Evolutionary conservation across 2,797 vertebrate species (phyloP).

Genomic region (Pristis pectinata): DNA sequence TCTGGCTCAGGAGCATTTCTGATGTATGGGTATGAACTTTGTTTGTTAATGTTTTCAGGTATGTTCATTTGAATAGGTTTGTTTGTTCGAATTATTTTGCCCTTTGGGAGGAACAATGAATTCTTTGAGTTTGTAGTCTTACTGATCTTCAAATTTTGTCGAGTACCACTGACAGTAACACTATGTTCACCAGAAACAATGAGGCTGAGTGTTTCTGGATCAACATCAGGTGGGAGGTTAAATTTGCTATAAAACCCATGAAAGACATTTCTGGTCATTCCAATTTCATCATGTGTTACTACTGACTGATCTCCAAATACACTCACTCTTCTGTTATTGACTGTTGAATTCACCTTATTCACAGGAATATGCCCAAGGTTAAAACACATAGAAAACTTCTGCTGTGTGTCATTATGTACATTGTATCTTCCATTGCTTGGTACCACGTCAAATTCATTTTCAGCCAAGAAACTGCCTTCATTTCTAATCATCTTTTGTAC

Average conservation of each 20-base stretch:
- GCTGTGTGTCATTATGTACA: background rate
- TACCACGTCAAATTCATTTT: background rate
- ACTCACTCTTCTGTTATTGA: constrained; percentile 20
- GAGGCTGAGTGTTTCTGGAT: constrained; percentile 18
- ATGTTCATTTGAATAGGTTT: too few relatives aligned
- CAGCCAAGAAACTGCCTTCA: background rate
- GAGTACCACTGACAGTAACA: background rate
- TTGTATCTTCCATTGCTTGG: background rate
- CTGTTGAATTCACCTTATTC: constrained; percentile 33
- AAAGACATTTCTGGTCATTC: constrained; percentile 29
- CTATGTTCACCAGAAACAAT: background rate
- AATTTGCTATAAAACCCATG: constrained; percentile 29
- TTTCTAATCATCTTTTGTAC: background rate
- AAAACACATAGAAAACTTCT: constrained; percentile 22
- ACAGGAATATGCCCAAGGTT: constrained; percentile 32
- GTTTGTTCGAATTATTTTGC: too few relatives aligned
- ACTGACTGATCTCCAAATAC: constrained; percentile 29
- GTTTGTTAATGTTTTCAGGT: background rate
- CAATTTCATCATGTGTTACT: constrained; percentile 2
- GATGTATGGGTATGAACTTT: too few relatives aligned
- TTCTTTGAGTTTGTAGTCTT: background rate
- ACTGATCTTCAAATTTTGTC: background rate
- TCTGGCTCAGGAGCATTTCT: background rate
- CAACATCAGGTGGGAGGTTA: background rate
- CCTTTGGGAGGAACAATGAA: background rate